phyloP scores from a whole-genome alignment of 1,140 invertebrate species.

The Agrypnia vestita region DNA sequence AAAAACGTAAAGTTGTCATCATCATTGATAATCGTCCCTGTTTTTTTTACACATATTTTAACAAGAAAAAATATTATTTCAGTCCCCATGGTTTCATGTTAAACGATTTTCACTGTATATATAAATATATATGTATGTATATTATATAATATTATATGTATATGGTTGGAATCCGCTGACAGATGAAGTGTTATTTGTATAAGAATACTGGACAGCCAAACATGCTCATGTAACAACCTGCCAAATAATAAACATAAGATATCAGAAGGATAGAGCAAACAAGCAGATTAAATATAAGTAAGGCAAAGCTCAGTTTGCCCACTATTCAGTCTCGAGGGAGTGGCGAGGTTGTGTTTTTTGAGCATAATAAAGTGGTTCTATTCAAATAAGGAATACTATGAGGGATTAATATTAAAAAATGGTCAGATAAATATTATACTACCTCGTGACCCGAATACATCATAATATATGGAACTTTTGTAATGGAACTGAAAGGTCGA shows the following conservation, averaged over 20 bases:
- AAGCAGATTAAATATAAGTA: conserved; percentile 35
- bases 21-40: no score
- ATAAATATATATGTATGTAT: no score
- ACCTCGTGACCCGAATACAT: conserved; percentile 63
- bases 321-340: conserved; percentile 34
- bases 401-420: conserved; percentile 60
- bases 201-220: conserved; percentile 73
- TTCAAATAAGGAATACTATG: conserved; percentile 36
- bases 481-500: conserved; percentile 21
- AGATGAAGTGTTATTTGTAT: conserved; percentile 69
- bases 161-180: conserved; percentile 64
- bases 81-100: no score
- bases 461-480: background rate
- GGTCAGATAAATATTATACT: conserved; percentile 75
- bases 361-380: conserved; percentile 35
- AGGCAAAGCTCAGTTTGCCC: background rate
- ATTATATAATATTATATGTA: no score
- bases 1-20: no score
- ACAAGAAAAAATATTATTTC: no score
- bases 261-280: conserved; percentile 51
- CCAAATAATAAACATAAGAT: conserved; percentile 69
- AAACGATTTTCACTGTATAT: no score
- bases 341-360: conserved; percentile 6
- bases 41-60: no score
- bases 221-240: conserved; percentile 72